Evolutionary conservation across 2,113 vertebrate genomes (phyloP).

Genomic region (Cavia porcellus): DNA sequence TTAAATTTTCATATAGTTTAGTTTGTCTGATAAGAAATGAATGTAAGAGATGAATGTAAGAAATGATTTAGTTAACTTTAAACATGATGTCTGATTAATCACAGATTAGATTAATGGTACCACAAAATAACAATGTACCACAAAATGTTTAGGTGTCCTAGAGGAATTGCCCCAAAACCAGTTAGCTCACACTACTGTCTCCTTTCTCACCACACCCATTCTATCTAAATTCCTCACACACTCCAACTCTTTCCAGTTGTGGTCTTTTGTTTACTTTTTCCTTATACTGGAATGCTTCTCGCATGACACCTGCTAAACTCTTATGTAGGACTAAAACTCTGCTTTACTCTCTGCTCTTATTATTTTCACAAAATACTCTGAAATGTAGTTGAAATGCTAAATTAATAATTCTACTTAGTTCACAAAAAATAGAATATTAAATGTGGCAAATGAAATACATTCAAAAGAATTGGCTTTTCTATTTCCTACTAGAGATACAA

Average conservation of each 20-base stretch:
- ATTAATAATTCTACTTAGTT: neutral
- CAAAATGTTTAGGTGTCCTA: neutral
- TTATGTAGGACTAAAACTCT: neutral
- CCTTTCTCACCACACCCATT: neutral
- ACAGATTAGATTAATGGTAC: neutral
- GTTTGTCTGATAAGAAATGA: slow-evolving; percentile 1
- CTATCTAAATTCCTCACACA: neutral
- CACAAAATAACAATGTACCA: neutral
- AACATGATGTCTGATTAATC: neutral
- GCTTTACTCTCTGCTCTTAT: neutral
- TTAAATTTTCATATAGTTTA: neutral
- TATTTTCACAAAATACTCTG: neutral
- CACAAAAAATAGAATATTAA: neutral
- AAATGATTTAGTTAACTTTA: neutral
- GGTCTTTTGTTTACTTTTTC: neutral
- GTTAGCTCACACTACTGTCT: neutral
- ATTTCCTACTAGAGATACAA: neutral
- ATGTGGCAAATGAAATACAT: neutral
- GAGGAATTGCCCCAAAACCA: neutral
- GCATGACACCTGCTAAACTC: neutral
- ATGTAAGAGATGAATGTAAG: slow-evolving; percentile 47
- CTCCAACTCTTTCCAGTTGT: neutral
- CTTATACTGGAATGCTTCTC: neutral
- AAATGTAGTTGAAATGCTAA: slow-evolving; percentile 7
- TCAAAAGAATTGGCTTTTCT: neutral